A percentile compares a stretch with the other conserved stretches of the same genome.
These are phyloP conservation scores for Ifrita kowaldi DNA, from an alignment of 2,113 vertebrate species.

Conservation along the genomic window DNA sequence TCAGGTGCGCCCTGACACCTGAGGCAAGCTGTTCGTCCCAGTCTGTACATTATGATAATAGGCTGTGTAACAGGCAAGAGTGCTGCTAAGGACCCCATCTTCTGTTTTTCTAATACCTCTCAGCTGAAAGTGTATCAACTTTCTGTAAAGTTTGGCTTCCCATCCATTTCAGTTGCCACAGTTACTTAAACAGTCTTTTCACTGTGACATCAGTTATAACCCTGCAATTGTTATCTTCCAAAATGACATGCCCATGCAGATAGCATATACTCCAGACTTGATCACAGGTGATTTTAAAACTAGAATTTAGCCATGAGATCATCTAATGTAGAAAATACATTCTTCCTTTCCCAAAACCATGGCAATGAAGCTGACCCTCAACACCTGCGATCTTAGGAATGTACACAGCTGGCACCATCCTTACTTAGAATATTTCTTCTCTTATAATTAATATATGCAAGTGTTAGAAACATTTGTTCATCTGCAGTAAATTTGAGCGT, in stretches of 20 bases:
- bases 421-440: background rate
- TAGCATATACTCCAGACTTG: background rate
- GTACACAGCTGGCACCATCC: background rate
- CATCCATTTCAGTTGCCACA: background rate
- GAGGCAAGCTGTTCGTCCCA: background rate
- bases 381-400: background rate
- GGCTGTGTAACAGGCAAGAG: background rate
- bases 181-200: background rate
- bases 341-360: background rate
- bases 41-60: fast-evolving
- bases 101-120: fast-evolving
- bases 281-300: background rate
- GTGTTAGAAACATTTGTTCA: background rate
- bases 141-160: background rate
- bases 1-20: background rate
- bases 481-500: background rate
- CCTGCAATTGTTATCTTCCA: background rate
- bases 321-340: background rate
- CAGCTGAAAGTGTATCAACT: background rate
- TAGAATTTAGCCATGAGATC: background rate
- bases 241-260: background rate
- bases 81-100: fast-evolving
- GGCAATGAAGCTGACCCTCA: background rate
- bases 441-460: background rate
- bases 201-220: background rate